Evolutionary conservation across 2,888 invertebrate species (phyloP).

Genomic region (Quadriops clusia): DNA sequence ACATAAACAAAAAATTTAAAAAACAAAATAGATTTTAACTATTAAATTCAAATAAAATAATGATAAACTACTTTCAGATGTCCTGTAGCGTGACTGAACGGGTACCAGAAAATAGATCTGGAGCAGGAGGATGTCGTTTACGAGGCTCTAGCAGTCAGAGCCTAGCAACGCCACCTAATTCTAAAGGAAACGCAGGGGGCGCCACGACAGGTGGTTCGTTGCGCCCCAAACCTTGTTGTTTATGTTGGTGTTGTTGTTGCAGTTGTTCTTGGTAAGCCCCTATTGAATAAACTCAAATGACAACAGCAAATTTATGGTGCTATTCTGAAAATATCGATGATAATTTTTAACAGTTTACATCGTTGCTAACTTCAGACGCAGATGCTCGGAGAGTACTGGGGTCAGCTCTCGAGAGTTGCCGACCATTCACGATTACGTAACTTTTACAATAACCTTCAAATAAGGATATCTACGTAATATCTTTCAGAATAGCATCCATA

Average conservation of each 20-base stretch:
- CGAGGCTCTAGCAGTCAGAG: constrained; percentile 28
- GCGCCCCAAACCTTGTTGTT: constrained; percentile 49
- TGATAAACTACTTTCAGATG: constrained; percentile 43
- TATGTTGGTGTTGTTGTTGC: constrained; percentile 60
- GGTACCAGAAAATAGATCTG: constrained; percentile 34
- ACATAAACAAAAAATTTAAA: too few species aligned
- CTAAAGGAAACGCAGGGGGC: constrained; percentile 26
- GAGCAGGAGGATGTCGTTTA: constrained; percentile 26
- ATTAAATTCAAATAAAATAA: too few species aligned
- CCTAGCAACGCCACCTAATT: constrained; percentile 31
- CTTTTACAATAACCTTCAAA: too few species aligned
- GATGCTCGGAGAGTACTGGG: too few species aligned
- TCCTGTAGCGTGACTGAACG: constrained; percentile 46
- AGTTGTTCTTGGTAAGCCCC: constrained; percentile 52
- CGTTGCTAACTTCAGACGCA: too few species aligned
- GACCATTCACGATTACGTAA: too few species aligned
- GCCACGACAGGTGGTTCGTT: constrained; percentile 26
- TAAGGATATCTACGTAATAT: too few species aligned
- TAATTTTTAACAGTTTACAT: too few species aligned
- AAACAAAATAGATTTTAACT: too few species aligned
- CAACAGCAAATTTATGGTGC: neutral
- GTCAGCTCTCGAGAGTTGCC: too few species aligned
- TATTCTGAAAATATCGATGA: too few species aligned
- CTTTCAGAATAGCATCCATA: too few species aligned
- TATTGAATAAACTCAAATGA: constrained; percentile 1